Conservation (phyloP, 1,140 invertebrate genomes). For the Magallana gigas region DNA sequence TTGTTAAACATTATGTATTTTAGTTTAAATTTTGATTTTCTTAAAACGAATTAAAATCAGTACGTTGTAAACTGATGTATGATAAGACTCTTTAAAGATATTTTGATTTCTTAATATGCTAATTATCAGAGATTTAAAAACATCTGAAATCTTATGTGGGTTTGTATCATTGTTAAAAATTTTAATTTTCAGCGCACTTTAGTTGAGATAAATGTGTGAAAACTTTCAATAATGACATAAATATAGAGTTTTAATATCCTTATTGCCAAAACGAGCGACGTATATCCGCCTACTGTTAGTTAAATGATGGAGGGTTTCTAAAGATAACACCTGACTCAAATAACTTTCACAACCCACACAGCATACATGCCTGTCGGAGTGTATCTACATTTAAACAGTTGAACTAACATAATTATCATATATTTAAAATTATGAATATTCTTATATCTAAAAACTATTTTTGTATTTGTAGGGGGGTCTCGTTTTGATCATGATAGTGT, state of each 20-base stretch:
- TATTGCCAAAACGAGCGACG: neutral
- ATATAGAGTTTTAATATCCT: neutral
- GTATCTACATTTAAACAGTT: neutral
- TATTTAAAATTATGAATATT: no score
- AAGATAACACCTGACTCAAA: neutral
- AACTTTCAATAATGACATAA: neutral
- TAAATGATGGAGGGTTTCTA: neutral
- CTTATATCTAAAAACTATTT: no score
- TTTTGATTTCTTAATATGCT: neutral
- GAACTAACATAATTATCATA: no score
- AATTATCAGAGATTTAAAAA: neutral
- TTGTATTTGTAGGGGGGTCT: no score
- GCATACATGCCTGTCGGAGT: neutral
- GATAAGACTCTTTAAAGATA: no score
- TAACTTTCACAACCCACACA: neutral
- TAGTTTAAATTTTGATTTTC: no score
- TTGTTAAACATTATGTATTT: no score
- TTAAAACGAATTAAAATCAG: no score
- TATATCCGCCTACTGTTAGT: neutral
- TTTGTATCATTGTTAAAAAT: neutral
- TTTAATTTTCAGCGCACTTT: neutral
- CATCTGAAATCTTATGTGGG: neutral
- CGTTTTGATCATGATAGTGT: no score
- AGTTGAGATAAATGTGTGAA: neutral
- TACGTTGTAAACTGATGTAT: no score